phyloP scores from a whole-genome alignment of 1,140 invertebrate species.

The Eulimnadia texana region DNA sequence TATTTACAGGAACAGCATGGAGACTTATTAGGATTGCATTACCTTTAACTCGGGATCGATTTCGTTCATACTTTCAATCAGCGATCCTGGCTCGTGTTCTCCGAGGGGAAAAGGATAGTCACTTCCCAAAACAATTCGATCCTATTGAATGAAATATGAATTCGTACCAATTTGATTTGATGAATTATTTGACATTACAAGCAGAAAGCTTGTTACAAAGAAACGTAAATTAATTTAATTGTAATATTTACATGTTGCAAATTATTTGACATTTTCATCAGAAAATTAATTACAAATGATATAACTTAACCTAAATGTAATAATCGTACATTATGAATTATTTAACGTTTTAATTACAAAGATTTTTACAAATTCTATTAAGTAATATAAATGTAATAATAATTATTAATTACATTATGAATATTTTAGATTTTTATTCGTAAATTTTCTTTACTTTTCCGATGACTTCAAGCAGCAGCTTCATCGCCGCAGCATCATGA shows the following conservation, averaged over 20 bases:
- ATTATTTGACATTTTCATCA: background rate
- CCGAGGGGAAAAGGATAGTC: constrained; percentile 47
- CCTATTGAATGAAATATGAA: too few relatives aligned
- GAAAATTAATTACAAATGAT: background rate
- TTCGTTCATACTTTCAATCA: constrained; percentile 32
- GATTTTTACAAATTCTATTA: too few relatives aligned
- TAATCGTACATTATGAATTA: background rate
- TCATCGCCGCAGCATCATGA: constrained; percentile 36
- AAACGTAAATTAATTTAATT: too few relatives aligned
- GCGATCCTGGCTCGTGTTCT: constrained; percentile 36
- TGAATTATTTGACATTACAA: too few relatives aligned
- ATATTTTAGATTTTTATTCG: too few relatives aligned
- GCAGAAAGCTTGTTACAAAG: too few relatives aligned
- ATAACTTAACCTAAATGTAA: constrained; percentile 3
- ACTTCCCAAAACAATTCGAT: constrained; percentile 38
- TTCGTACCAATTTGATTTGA: too few relatives aligned
- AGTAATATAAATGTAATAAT: too few relatives aligned
- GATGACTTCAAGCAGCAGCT: constrained; percentile 36
- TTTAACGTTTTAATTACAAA: too few relatives aligned
- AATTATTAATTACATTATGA: too few relatives aligned
- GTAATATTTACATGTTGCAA: background rate
- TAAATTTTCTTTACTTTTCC: constrained; percentile 27
- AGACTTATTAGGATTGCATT: background rate
- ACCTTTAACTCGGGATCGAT: constrained; percentile 22
- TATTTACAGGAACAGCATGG: too few relatives aligned